Evolutionary conservation across 2,888 invertebrate genomes (phyloP).

Genomic region (Anoplius nigerrimus): DNA sequence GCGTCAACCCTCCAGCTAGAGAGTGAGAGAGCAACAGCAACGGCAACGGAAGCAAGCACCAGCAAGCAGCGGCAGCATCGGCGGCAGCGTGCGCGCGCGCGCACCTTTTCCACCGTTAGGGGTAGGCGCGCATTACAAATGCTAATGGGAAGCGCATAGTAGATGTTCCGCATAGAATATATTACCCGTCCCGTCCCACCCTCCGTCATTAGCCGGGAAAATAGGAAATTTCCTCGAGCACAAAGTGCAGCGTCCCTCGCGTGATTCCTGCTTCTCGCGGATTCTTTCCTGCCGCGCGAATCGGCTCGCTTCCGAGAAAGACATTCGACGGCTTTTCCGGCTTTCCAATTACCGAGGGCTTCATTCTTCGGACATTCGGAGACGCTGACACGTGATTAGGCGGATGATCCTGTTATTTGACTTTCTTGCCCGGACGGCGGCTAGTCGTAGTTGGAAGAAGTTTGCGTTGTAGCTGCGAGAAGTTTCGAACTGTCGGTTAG

Average conservation of each 20-base stretch:
- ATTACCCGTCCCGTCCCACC: constrained; percentile 70
- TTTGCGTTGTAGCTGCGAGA: too few species aligned
- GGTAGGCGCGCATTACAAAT: constrained; percentile 70
- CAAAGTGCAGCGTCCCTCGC: constrained; percentile 32
- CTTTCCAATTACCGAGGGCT: too few species aligned
- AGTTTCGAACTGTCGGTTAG: too few species aligned
- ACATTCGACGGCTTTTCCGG: neutral
- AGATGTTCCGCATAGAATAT: constrained; percentile 69
- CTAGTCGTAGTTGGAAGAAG: too few species aligned
- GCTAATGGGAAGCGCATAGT: constrained; percentile 70
- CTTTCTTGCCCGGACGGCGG: too few species aligned
- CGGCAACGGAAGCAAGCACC: neutral
- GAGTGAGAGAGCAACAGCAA: too few species aligned
- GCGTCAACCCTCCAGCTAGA: constrained; percentile 59
- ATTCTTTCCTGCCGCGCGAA: too few species aligned
- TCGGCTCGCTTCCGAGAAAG: too few species aligned
- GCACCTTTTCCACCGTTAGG: constrained; percentile 57
- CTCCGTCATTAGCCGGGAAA: constrained; percentile 71
- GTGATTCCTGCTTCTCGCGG: too few species aligned
- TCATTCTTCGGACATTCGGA: too few species aligned
- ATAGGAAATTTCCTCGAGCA: constrained; percentile 64
- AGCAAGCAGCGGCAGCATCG: neutral
- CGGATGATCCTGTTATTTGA: too few species aligned
- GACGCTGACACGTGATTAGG: too few species aligned
- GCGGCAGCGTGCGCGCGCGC: constrained; percentile 13